Evolutionary conservation across 2,113 vertebrate genomes (phyloP).

Genomic region (Rhea pennata): DNA sequence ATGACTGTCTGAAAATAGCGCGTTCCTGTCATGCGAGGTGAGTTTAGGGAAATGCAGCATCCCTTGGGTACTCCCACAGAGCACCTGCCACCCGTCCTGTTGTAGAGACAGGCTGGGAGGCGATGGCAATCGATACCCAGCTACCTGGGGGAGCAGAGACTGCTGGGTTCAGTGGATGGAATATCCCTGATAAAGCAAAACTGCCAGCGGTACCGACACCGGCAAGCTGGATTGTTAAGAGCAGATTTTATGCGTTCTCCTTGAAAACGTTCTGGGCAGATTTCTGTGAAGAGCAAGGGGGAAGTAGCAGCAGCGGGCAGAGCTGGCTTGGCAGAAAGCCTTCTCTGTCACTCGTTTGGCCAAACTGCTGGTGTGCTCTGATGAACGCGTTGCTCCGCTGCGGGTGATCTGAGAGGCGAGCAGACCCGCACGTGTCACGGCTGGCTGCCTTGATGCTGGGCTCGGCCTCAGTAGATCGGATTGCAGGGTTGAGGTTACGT

Average conservation of each 20-base stretch:
- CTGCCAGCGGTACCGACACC: not conserved
- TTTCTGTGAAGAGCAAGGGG: accelerated
- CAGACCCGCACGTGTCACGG: accelerated
- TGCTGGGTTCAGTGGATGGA: not conserved
- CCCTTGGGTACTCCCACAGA: not conserved
- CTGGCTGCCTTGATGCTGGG: accelerated
- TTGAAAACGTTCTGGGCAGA: accelerated
- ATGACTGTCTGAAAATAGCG: not conserved
- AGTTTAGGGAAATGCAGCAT: not conserved
- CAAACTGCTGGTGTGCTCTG: accelerated
- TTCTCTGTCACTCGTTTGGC: not conserved
- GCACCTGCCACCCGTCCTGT: not conserved
- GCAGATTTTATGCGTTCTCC: not conserved
- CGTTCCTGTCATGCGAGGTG: not conserved
- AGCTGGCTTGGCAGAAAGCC: not conserved
- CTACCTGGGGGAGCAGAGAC: not conserved
- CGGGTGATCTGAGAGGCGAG: not conserved
- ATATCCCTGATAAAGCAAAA: not conserved
- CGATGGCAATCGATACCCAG: accelerated
- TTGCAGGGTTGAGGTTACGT: not conserved
- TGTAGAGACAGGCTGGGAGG: not conserved
- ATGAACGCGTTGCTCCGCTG: not conserved
- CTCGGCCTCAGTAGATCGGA: not conserved
- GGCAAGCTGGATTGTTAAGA: not conserved
- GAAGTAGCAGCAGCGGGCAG: not conserved